phyloP scores from a whole-genome alignment of 1,140 invertebrate genomes.

The Calephelis virginiensis region DNA sequence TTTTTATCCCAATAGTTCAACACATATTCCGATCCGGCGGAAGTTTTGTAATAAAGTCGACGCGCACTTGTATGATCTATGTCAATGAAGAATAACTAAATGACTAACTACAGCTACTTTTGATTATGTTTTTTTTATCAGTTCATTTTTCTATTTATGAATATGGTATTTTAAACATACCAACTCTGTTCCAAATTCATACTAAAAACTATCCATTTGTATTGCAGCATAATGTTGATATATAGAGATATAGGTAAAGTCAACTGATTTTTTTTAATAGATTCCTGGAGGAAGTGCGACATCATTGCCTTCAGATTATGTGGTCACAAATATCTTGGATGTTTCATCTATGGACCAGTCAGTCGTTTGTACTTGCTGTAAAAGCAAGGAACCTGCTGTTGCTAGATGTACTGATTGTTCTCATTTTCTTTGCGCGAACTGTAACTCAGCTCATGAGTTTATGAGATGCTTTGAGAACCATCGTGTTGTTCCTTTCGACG shows the following conservation, averaged over 20 bases:
- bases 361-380: constrained; percentile 92
- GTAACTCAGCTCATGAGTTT: constrained; percentile 94
- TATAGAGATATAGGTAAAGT: constrained; percentile 18
- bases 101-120: too few relatives aligned
- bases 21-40: too few relatives aligned
- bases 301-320: constrained; percentile 89
- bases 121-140: not conserved
- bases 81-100: too few relatives aligned
- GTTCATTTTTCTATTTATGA: constrained; percentile 16
- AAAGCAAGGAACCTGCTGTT: constrained; percentile 92
- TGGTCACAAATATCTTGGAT: constrained; percentile 91
- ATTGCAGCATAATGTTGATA: not conserved
- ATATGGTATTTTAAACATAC: constrained; percentile 12
- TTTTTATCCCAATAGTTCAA: too few relatives aligned
- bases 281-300: constrained; percentile 85
- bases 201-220: too few relatives aligned
- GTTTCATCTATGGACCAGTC: constrained; percentile 88
- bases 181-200: too few relatives aligned
- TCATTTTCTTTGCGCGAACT: constrained; percentile 94
- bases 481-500: constrained; percentile 91
- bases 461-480: constrained; percentile 97
- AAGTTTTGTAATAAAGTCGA: too few relatives aligned
- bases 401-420: constrained; percentile 95
- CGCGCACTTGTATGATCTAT: too few relatives aligned
- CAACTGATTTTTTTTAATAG: constrained; percentile 46